These are phyloP conservation scores for Podilymbus podiceps DNA, from an alignment of 2,113 vertebrate genomes.

Conservation along the genomic window DNA sequence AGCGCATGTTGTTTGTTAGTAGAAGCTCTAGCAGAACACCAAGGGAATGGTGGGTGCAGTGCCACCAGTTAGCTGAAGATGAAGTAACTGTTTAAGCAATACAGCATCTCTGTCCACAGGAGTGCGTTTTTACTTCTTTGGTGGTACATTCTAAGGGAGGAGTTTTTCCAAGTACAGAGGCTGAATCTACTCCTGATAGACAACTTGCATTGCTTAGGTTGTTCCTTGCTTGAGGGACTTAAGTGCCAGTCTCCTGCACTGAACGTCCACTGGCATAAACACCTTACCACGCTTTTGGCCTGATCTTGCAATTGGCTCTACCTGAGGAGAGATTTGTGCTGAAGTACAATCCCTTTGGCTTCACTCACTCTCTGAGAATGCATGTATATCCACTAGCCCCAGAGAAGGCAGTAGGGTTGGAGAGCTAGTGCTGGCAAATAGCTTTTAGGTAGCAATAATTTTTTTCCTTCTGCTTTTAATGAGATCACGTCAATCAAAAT, in stretches of 20 bases:
- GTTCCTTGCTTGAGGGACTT: not conserved
- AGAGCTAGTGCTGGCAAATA: not conserved
- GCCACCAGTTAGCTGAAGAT: not conserved
- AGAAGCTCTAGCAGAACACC: constrained; percentile 9
- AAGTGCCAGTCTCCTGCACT: not conserved
- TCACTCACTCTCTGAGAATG: not conserved
- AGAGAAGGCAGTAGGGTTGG: not conserved
- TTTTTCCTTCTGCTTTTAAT: not conserved
- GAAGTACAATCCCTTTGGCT: not conserved
- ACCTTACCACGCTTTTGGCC: accelerated
- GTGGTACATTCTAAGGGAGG: not conserved
- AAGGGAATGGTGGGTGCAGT: not conserved
- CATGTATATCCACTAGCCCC: not conserved
- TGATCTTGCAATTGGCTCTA: not conserved
- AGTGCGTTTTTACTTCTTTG: not conserved
- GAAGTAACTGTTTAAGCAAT: not conserved
- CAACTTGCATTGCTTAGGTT: not conserved
- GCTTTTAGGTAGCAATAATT: not conserved
- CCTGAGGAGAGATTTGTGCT: not conserved
- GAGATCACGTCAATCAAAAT: accelerated
- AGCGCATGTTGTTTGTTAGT: constrained; percentile 47
- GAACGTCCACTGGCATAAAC: not conserved
- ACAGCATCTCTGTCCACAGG: not conserved
- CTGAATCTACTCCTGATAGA: not conserved
- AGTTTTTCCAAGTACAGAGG: not conserved